Evolutionary conservation across 2,888 invertebrate species (phyloP).

Genomic region (Diaperis boleti): DNA sequence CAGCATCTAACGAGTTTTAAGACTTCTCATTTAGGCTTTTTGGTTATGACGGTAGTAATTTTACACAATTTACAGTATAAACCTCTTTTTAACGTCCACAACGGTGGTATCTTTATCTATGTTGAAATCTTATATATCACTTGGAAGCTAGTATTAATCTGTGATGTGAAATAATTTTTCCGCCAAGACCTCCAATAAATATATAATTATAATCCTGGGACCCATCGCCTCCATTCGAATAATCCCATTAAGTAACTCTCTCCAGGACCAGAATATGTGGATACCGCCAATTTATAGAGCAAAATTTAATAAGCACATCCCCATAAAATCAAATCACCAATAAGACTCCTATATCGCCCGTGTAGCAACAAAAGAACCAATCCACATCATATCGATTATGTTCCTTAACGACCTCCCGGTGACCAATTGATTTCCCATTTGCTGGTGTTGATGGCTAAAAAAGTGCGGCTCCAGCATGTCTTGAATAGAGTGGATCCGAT

Average conservation of each 20-base stretch:
- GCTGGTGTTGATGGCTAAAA: background rate
- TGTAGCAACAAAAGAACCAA: conserved; percentile 5
- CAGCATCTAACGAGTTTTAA: too few species aligned
- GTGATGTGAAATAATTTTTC: too few species aligned
- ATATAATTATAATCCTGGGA: background rate
- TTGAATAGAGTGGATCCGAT: background rate
- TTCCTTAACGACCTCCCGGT: background rate
- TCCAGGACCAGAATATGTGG: background rate
- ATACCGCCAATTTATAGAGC: background rate
- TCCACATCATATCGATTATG: conserved; percentile 12
- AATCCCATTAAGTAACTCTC: background rate
- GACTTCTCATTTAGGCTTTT: too few species aligned
- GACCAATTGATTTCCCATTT: conserved; percentile 23
- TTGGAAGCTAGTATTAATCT: too few species aligned
- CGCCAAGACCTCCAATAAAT: background rate
- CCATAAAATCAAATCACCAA: conserved; percentile 15
- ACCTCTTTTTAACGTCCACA: too few species aligned
- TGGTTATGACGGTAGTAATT: too few species aligned
- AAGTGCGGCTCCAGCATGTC: background rate
- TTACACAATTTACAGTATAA: too few species aligned
- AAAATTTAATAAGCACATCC: conserved; percentile 9
- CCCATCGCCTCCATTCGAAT: background rate
- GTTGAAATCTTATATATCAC: too few species aligned
- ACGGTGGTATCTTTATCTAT: too few species aligned
- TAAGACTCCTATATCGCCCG: conserved; percentile 1